Percentiles rank a stretch among this genome's conserved stretches.
These are phyloP conservation scores for Drosophila asahinai DNA, from an alignment of 1,140 invertebrate species.

Conservation along the genomic window DNA sequence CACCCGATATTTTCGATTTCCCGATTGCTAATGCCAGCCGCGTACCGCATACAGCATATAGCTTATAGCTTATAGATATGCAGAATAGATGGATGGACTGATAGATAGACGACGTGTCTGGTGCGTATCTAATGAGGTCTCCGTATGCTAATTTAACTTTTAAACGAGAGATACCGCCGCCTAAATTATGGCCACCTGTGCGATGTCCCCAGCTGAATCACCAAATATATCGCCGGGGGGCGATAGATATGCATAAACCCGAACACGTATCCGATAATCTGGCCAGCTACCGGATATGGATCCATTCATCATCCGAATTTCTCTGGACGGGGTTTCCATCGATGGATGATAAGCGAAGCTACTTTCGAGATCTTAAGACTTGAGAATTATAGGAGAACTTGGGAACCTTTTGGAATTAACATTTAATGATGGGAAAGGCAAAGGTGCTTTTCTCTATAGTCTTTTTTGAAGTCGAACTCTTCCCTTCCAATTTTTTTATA, in stretches of 20 bases:
- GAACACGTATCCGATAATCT: constrained; percentile 32
- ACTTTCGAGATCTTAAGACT: neutral
- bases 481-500: no score
- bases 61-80: constrained; percentile 13
- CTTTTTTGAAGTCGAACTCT: no score
- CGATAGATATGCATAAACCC: constrained; percentile 31
- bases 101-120: constrained; percentile 21
- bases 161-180: constrained; percentile 31
- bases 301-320: constrained; percentile 54
- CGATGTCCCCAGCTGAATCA: constrained; percentile 53
- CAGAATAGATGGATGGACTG: constrained; percentile 10
- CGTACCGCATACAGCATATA: constrained; percentile 30
- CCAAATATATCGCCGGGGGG: constrained; percentile 38
- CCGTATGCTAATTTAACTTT: constrained; percentile 64
- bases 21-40: constrained; percentile 52
- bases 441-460: no score
- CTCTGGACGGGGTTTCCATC: neutral
- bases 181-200: constrained; percentile 67
- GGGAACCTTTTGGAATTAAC: no score
- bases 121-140: constrained; percentile 60
- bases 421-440: no score
- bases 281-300: constrained; percentile 65
- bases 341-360: constrained; percentile 16
- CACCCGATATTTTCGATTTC: constrained; percentile 23
- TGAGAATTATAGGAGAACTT: no score